A percentile compares a stretch with the other conserved stretches of the same genome.
Evolutionary conservation across 2,113 vertebrate species (phyloP).

Genomic region (Argyrosomus japonicus): DNA sequence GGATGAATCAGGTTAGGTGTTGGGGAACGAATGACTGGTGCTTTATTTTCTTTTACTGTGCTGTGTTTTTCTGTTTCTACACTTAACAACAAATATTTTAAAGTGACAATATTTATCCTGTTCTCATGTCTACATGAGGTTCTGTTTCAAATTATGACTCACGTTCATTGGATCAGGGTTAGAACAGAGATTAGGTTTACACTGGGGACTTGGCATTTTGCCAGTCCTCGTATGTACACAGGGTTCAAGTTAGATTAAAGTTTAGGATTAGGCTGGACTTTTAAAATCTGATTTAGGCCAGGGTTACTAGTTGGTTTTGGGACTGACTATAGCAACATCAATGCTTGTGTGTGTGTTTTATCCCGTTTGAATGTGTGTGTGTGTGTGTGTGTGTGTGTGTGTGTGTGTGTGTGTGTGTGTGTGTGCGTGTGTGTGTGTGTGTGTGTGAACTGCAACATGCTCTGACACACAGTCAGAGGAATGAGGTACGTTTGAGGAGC

Average conservation of each 20-base stretch:
- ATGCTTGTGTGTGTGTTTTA: not conserved
- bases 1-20: not conserved
- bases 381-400: conserved; percentile 14
- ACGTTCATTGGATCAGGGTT: not conserved
- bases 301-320: not conserved
- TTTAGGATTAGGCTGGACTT: not conserved
- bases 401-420: conserved; percentile 12
- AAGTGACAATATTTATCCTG: not conserved
- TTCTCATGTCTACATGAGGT: not conserved
- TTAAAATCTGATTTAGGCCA: not conserved
- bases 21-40: not conserved
- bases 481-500: conserved; percentile 28
- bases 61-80: not conserved
- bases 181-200: not conserved
- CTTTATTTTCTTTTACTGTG: not conserved
- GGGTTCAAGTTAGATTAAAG: not conserved
- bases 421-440: conserved; percentile 18
- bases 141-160: not conserved
- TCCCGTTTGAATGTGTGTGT: not conserved
- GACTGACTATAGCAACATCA: not conserved
- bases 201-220: not conserved
- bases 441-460: not conserved
- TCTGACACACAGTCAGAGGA: conserved; percentile 26
- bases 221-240: not conserved
- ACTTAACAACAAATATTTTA: not conserved